A percentile compares a stretch with the other conserved stretches of the same genome.
phyloP scores from a whole-genome alignment of 2,888 invertebrate genomes.

The Leptinotarsa peninsularis region DNA sequence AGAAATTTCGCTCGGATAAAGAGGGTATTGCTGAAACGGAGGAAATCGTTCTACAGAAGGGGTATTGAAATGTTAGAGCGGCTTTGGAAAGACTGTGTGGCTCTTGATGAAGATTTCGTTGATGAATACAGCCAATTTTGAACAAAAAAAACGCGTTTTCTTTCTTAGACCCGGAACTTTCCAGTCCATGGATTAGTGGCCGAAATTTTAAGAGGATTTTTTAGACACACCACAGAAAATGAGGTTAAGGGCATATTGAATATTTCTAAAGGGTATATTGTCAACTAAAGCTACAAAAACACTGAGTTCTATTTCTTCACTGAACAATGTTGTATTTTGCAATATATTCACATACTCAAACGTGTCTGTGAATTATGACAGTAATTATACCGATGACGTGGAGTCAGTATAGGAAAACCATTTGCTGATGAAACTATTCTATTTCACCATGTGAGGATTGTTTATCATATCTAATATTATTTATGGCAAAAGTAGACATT shows the following conservation, averaged over 20 bases:
- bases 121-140: too few relatives aligned
- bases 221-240: background rate
- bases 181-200: background rate
- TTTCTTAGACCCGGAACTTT: too few relatives aligned
- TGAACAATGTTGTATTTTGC: background rate
- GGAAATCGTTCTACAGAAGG: too few relatives aligned
- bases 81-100: too few relatives aligned
- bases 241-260: background rate
- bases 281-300: conserved; percentile 16
- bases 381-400: too few relatives aligned
- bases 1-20: too few relatives aligned
- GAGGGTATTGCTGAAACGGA: too few relatives aligned
- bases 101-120: too few relatives aligned
- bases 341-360: background rate
- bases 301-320: conserved; percentile 12
- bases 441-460: background rate
- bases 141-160: too few relatives aligned
- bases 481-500: background rate
- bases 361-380: background rate
- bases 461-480: background rate
- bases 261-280: conserved; percentile 5
- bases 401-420: background rate
- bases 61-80: too few relatives aligned
- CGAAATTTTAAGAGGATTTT: conserved; percentile 5
- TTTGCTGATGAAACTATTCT: background rate